Percentiles rank a stretch among this genome's conserved stretches.
phyloP scores from a whole-genome alignment of 35 echinoderm and acorn worm species.

The Strongylocentrotus purpuratus region DNA sequence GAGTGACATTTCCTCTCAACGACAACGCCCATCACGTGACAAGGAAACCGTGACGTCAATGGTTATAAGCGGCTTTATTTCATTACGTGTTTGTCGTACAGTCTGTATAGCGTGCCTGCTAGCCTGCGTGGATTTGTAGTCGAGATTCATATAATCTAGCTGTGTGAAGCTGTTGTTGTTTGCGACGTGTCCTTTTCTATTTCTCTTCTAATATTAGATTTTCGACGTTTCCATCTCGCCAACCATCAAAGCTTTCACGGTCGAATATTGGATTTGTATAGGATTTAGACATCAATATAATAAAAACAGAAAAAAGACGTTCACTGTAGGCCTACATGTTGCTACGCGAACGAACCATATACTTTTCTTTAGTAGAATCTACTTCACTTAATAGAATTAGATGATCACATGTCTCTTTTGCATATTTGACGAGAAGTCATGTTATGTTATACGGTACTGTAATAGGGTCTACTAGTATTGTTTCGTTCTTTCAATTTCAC shows the following conservation, averaged over 20 bases:
- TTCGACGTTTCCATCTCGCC: not conserved
- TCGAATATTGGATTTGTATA: slow-evolving; percentile 3
- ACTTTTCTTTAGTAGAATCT: not conserved
- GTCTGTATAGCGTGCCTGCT: not conserved
- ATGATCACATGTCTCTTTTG: no score
- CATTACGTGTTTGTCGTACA: not conserved
- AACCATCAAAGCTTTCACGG: not conserved
- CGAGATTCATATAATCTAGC: not conserved
- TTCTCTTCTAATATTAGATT: not conserved
- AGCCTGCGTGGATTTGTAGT: not conserved
- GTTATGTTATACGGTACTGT: not conserved
- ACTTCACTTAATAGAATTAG: no score
- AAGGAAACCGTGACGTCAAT: slow-evolving; percentile 49
- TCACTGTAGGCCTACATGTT: not conserved
- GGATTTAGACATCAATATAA: not conserved
- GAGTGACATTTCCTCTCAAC: slow-evolving; percentile 38
- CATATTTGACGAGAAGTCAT: not conserved
- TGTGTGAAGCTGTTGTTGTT: slow-evolving; percentile 26
- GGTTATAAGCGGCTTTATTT: slow-evolving; percentile 22
- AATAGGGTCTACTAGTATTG: no score
- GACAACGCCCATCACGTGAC: slow-evolving; percentile 51
- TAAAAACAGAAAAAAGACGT: not conserved
- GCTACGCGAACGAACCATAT: no score
- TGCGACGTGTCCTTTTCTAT: not conserved
- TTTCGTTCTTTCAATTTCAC: no score